Evolutionary conservation across 30 jellyfish, hydroid and myxozoan genomes (phyloP).

Genomic region (Nemopilema nomurai): DNA sequence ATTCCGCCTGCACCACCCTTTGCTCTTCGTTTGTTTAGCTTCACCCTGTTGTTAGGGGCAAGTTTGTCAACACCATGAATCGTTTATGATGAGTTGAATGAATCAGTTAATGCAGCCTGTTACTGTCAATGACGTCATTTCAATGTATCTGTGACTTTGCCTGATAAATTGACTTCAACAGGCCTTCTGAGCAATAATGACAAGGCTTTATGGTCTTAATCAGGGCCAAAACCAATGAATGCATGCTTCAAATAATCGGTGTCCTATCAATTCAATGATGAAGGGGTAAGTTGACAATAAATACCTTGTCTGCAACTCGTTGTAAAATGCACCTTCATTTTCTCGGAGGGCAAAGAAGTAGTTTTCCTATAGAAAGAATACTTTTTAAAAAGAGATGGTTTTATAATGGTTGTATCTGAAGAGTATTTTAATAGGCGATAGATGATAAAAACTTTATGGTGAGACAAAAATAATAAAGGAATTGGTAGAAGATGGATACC

Average conservation of each 20-base stretch:
- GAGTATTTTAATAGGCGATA: neutral
- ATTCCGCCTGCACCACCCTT: conserved; percentile 99
- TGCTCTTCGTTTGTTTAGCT: conserved; percentile 89
- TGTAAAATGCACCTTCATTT: conserved; percentile 93
- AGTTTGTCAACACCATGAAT: too few species aligned
- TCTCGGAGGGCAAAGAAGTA: conserved; percentile 86
- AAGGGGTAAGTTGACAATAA: neutral
- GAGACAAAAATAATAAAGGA: neutral
- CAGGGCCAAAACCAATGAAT: too few species aligned
- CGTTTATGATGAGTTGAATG: too few species aligned
- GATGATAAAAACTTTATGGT: neutral
- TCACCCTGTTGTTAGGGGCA: too few species aligned
- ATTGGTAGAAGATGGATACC: conserved; percentile 43
- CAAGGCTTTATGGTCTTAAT: too few species aligned
- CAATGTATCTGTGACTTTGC: too few species aligned
- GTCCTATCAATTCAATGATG: too few species aligned
- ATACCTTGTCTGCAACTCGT: conserved; percentile 96
- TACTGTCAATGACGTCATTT: too few species aligned
- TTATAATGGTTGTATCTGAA: neutral
- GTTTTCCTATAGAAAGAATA: conserved; percentile 70
- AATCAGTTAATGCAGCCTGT: too few species aligned
- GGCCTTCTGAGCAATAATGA: too few species aligned
- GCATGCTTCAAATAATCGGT: neutral
- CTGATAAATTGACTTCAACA: too few species aligned
- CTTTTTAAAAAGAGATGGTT: neutral